Percentiles rank a stretch among this genome's conserved stretches.
Conservation (phyloP, 2,888 invertebrate genomes). For the Watsonalla cultraria region DNA sequence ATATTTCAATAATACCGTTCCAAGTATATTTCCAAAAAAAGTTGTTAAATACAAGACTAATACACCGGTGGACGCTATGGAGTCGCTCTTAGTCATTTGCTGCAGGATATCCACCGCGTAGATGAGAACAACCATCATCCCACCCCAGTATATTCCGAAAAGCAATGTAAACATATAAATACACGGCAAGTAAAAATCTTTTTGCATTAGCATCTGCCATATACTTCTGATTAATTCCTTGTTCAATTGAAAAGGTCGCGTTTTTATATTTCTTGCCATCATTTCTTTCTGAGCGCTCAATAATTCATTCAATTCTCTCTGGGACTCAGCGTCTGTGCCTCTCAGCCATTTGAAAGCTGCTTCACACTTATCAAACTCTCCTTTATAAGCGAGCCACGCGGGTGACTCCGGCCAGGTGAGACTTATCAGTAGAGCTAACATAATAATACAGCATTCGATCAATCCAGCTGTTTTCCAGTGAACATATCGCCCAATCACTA, state of each 20-base stretch:
- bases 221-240: neutral
- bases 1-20: slow-evolving; percentile 6
- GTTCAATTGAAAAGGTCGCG: neutral
- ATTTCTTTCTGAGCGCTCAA: neutral
- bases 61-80: slow-evolving; percentile 8
- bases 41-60: slow-evolving; percentile 9
- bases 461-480: neutral
- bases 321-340: neutral
- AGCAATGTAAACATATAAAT: slow-evolving; percentile 11
- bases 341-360: neutral
- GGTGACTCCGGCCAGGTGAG: slow-evolving; percentile 1
- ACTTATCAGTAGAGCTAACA: neutral
- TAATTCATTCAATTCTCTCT: neutral
- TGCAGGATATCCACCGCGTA: slow-evolving; percentile 12
- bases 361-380: slow-evolving; percentile 1
- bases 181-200: slow-evolving; percentile 13
- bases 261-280: neutral
- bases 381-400: slow-evolving; percentile 1
- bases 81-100: slow-evolving; percentile 6
- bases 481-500: neutral
- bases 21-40: slow-evolving; percentile 5
- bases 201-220: slow-evolving; percentile 3
- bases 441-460: neutral
- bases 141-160: slow-evolving; percentile 14
- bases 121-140: slow-evolving; percentile 13